These are phyloP conservation scores for Tetragonula carbonaria DNA, from an alignment of 2,888 invertebrate genomes.

Conservation along the genomic window DNA sequence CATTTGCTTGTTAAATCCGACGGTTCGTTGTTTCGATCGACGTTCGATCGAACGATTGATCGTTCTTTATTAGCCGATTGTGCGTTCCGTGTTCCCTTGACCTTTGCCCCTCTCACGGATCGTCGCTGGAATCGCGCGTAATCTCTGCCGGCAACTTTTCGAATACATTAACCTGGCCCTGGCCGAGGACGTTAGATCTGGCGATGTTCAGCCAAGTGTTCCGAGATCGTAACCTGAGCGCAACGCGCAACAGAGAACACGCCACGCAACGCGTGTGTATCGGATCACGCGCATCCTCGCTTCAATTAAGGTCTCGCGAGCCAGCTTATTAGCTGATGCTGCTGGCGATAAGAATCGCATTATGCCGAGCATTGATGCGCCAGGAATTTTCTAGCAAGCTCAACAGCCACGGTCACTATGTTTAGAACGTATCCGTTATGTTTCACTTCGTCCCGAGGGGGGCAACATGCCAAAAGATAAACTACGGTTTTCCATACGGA, in stretches of 20 bases:
- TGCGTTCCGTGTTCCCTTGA: constrained; percentile 1
- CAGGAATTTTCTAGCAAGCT: not conserved
- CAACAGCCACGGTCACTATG: not conserved
- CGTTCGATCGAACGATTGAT: constrained; percentile 12
- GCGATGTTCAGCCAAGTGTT: constrained; percentile 44
- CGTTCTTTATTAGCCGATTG: not conserved
- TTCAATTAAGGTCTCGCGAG: constrained; percentile 59
- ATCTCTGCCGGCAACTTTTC: not conserved
- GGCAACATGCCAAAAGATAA: not conserved
- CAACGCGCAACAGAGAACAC: constrained; percentile 21
- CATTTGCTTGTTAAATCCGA: constrained; percentile 27
- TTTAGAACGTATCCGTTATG: not conserved
- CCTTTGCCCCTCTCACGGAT: constrained; percentile 4
- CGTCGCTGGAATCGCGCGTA: not conserved
- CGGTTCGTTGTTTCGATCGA: constrained; percentile 4
- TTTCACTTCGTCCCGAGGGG: not conserved
- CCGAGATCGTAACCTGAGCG: constrained; percentile 32
- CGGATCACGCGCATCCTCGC: constrained; percentile 48
- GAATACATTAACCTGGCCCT: not conserved
- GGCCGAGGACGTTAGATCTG: not conserved
- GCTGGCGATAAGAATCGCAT: constrained; percentile 35
- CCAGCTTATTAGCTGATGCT: constrained; percentile 52
- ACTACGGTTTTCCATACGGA: not conserved
- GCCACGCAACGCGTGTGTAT: constrained; percentile 18
- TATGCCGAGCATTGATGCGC: not conserved